These are phyloP conservation scores for Aphelenchoides bicaudatus DNA, from an alignment of 2,888 invertebrate genomes.

Conservation along the genomic window DNA sequence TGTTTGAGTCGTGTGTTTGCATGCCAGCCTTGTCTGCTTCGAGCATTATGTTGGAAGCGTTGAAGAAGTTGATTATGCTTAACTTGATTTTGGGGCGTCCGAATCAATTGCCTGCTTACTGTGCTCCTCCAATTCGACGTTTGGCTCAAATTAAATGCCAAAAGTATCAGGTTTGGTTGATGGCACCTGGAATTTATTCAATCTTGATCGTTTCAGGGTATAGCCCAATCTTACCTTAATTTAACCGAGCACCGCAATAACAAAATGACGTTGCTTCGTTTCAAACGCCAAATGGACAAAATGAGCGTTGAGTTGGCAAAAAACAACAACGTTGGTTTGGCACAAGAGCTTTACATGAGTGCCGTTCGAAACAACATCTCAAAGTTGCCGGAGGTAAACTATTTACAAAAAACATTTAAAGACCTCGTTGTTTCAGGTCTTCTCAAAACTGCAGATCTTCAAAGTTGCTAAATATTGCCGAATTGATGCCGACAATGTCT, in stretches of 20 bases:
- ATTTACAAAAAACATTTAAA: too few species aligned
- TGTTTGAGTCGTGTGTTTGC: conserved; percentile 31
- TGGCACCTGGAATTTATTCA: too few species aligned
- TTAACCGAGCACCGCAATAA: too few species aligned
- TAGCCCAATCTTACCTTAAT: too few species aligned
- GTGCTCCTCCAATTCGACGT: conserved; percentile 28
- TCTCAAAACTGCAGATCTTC: background rate
- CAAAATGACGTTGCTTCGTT: conserved; percentile 13
- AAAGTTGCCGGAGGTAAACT: conserved; percentile 1
- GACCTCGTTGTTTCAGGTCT: conserved; percentile 9
- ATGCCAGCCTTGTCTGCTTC: conserved; percentile 26
- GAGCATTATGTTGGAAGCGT: conserved; percentile 29
- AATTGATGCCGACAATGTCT: background rate
- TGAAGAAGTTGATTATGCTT: conserved; percentile 34
- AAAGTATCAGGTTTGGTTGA: too few species aligned
- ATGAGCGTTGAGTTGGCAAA: background rate
- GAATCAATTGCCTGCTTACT: conserved; percentile 23
- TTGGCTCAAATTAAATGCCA: conserved; percentile 9
- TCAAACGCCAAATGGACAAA: conserved; percentile 12
- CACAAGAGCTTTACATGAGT: background rate
- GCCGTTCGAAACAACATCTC: background rate
- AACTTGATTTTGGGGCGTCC: conserved; percentile 29
- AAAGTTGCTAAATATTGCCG: background rate
- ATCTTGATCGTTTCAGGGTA: too few species aligned
- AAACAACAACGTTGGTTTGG: background rate